phyloP scores from a whole-genome alignment of 2,797 vertebrate genomes.

The Thalassophryne amazonica region DNA sequence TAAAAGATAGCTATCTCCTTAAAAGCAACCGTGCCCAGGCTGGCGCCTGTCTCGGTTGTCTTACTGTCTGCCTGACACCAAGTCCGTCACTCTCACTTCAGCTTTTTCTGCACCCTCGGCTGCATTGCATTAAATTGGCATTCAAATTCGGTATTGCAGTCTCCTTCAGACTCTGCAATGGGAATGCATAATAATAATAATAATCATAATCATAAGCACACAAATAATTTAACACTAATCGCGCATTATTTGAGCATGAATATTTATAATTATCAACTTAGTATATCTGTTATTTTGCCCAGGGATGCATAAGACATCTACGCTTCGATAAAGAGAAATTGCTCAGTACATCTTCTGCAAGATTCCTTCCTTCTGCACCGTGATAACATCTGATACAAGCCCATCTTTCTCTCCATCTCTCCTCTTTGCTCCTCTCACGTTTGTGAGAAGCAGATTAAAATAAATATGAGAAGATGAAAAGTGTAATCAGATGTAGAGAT shows the following conservation, averaged over 20 bases:
- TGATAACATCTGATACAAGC: slow-evolving; percentile 38
- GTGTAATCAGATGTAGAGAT: slow-evolving; percentile 78
- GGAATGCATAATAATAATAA: slow-evolving; percentile 43
- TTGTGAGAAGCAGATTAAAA: slow-evolving; percentile 70
- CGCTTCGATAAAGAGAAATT: slow-evolving; percentile 39
- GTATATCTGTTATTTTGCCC: slow-evolving; percentile 82
- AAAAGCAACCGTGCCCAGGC: slow-evolving; percentile 44
- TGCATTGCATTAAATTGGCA: slow-evolving; percentile 28
- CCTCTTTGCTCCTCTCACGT: slow-evolving; percentile 43
- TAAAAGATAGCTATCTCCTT: slow-evolving; percentile 61
- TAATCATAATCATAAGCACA: slow-evolving; percentile 37
- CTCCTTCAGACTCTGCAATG: slow-evolving; percentile 3
- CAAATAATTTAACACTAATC: slow-evolving; percentile 45
- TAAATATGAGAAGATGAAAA: slow-evolving; percentile 77
- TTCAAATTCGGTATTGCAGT: slow-evolving; percentile 26
- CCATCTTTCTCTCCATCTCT: slow-evolving; percentile 16
- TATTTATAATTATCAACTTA: slow-evolving; percentile 48
- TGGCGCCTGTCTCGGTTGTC: slow-evolving; percentile 33
- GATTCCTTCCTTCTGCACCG: slow-evolving; percentile 29
- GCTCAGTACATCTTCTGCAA: slow-evolving; percentile 12
- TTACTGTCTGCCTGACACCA: slow-evolving; percentile 27
- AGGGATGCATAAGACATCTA: slow-evolving; percentile 38
- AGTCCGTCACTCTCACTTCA: slow-evolving; percentile 4
- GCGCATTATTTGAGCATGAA: slow-evolving; percentile 46
- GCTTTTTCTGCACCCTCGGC: slow-evolving; percentile 9